Base-by-base conservation (phyloP, 1,140 invertebrate genomes). In the Glossosoma conforme region DNA sequence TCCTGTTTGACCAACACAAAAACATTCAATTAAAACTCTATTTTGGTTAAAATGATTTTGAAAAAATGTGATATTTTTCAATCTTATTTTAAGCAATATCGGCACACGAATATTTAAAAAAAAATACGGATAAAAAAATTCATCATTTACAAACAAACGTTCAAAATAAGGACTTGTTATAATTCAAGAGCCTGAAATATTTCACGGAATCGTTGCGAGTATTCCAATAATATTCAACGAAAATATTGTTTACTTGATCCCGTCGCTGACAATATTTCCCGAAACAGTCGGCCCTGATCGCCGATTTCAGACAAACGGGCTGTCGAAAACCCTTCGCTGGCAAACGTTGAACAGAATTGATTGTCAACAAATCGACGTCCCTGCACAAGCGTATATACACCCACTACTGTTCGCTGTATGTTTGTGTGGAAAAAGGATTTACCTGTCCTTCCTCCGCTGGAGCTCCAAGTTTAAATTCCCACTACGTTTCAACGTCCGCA, bases 341-440 rank as follows among this genome's bases (percentile, higher is more conserved):
- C 33, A 42, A 57, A 57, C 52, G 49, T 56, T 48, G 44, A 32
- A 28, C 33, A n/a, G 55, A 53, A 57, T 53, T 57, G 55, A 57
- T 57, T 53, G 50, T 57, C 55, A 57, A 57, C 55, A 52, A 37
- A 57, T 42, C 13, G 17, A 49, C 22, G 20, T 42, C 36, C 22
- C 44, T 45, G 11, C n/a, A 37, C 18, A 11, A 32, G 36, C 22
- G 33, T 3, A 24, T 18, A 28, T 32, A 44, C 20, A 46, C 28
- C 44, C 32, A 1, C 6, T 5, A 19, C 18, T 18, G 4, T 8
- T 3, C 37, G 3, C 18, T 6, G 8, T 8, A 17, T 6, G 13
- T 20, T 9, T 40, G 18, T 6, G 14, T 18, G 14, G 14, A 40
- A 4, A 52, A 37, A 47, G 28, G 44, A 41, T 53, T 50, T 47